phyloP scores from a whole-genome alignment of 2,113 vertebrate species.

The Ellobius talpinus region DNA sequence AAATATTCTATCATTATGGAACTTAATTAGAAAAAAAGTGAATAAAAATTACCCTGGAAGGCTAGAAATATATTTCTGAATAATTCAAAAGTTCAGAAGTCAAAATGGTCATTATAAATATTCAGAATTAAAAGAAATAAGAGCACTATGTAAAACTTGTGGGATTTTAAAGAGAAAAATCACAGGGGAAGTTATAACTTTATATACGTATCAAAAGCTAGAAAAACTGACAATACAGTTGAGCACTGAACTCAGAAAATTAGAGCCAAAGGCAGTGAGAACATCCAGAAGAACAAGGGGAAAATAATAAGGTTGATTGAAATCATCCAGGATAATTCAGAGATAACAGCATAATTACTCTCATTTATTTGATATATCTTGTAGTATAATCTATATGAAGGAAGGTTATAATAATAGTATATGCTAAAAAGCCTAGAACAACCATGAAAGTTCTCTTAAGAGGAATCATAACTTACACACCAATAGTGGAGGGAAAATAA shows the following conservation, averaged over 20 bases:
- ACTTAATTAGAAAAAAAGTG: neutral
- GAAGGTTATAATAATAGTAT: neutral
- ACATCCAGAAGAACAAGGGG: neutral
- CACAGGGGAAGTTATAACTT: neutral
- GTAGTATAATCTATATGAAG: neutral
- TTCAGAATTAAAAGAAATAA: conserved; percentile 43
- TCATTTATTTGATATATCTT: neutral
- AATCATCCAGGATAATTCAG: conserved; percentile 11
- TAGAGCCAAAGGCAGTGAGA: neutral
- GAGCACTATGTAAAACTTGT: neutral
- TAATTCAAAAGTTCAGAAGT: neutral
- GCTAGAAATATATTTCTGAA: neutral
- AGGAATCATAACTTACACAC: neutral
- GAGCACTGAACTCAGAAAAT: neutral
- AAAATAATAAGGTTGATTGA: neutral
- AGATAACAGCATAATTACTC: neutral
- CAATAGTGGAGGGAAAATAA: neutral
- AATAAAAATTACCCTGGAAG: neutral
- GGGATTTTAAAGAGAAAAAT: conserved; percentile 1
- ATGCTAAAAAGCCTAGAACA: neutral
- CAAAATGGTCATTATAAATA: neutral
- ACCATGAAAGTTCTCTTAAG: neutral
- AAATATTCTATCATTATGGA: neutral
- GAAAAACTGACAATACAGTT: neutral
- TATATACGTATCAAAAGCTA: neutral